phyloP scores from a whole-genome alignment of 1,140 invertebrate species.

The Drosophila subobscura region DNA sequence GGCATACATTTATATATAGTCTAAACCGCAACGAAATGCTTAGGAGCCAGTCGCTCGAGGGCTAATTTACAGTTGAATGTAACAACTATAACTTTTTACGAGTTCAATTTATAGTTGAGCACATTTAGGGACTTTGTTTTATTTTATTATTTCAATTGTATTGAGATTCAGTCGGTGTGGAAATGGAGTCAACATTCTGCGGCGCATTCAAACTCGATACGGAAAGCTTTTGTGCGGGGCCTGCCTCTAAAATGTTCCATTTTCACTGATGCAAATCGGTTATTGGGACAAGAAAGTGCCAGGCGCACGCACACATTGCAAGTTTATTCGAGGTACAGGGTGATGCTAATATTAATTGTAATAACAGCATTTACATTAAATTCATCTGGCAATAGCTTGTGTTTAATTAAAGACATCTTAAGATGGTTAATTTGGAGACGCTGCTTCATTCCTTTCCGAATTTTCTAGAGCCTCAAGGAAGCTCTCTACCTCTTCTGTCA shows the following conservation, averaged over 20 bases:
- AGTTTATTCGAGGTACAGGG: constrained; percentile 27
- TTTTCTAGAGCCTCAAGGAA: no score
- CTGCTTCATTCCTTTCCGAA: no score
- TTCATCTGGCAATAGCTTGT: no score
- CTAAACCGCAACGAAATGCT: constrained; percentile 10
- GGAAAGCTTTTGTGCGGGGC: constrained; percentile 19
- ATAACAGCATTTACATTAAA: not conserved
- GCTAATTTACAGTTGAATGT: constrained; percentile 23
- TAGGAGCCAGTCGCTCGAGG: not conserved
- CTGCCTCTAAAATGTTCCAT: constrained; percentile 73
- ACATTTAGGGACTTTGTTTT: constrained; percentile 27
- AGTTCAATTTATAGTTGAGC: constrained; percentile 1
- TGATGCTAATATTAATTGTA: not conserved
- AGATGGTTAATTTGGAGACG: no score
- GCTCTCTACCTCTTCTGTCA: not conserved
- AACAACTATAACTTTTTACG: constrained; percentile 7
- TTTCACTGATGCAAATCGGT: constrained; percentile 75
- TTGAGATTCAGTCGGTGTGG: constrained; percentile 10
- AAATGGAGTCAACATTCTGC: constrained; percentile 68
- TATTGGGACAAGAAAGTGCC: constrained; percentile 73
- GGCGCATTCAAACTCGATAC: constrained; percentile 63
- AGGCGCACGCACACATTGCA: constrained; percentile 26
- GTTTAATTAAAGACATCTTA: no score
- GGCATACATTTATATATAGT: constrained; percentile 14
- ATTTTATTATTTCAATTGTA: constrained; percentile 48